Evolutionary conservation across 1,140 invertebrate species (phyloP).

Genomic region (Drosophila subobscura): DNA sequence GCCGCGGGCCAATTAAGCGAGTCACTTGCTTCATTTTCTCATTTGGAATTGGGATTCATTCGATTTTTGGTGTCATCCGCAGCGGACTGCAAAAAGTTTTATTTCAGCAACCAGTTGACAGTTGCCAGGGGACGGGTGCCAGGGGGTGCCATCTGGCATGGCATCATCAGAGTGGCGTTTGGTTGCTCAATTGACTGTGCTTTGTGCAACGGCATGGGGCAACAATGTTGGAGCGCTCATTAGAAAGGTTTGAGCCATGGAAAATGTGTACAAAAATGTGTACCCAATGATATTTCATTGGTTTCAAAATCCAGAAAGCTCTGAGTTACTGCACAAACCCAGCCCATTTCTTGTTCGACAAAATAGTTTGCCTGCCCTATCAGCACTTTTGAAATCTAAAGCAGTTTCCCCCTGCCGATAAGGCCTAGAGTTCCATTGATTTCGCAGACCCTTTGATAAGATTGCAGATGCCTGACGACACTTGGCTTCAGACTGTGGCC

Average conservation of each 20-base stretch:
- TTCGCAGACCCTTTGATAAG: constrained; percentile 39
- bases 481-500: constrained; percentile 46
- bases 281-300: no score
- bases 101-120: constrained; percentile 24
- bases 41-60: constrained; percentile 56
- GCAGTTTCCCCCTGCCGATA: no score
- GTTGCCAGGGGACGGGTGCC: constrained; percentile 19
- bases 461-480: constrained; percentile 41
- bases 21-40: constrained; percentile 69
- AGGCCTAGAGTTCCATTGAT: constrained; percentile 4
- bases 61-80: constrained; percentile 48
- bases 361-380: no score
- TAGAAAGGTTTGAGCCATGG: constrained; percentile 23
- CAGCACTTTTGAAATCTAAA: no score
- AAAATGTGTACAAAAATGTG: background rate
- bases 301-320: no score
- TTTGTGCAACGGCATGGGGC: background rate
- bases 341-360: no score
- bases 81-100: constrained; percentile 24
- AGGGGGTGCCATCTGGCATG: no score
- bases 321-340: no score
- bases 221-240: constrained; percentile 9
- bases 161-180: no score
- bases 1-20: constrained; percentile 67
- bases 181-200: constrained; percentile 28